These are phyloP conservation scores for Cryptoblepharus egeriae DNA, from an alignment of 2,797 vertebrate genomes.

Conservation along the genomic window DNA sequence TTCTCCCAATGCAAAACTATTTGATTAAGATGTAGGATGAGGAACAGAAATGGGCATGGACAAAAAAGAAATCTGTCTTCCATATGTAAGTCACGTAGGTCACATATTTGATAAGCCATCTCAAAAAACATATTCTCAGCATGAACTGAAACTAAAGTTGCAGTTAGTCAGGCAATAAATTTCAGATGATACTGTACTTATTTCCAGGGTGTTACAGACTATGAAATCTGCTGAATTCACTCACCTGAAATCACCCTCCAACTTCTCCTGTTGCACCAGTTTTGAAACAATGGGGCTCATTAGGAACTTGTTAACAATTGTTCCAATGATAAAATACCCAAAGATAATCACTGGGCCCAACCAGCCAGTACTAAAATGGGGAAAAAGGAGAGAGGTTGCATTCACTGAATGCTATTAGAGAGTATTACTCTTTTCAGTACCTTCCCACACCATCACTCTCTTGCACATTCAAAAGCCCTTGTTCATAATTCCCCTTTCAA, in stretches of 20 bases:
- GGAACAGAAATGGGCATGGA: slow-evolving; percentile 12
- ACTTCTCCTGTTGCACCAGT: slow-evolving; percentile 93
- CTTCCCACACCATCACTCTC: background rate
- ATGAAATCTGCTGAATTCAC: background rate
- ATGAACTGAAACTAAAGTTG: background rate
- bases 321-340: slow-evolving; percentile 91
- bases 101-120: background rate
- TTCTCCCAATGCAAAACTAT: slow-evolving; percentile 2
- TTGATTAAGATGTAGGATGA: background rate
- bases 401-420: background rate
- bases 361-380: slow-evolving; percentile 89
- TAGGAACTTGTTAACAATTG: slow-evolving; percentile 88
- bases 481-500: background rate
- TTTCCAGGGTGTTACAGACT: background rate
- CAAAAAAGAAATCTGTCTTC: background rate
- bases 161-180: background rate
- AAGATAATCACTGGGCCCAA: slow-evolving; percentile 93
- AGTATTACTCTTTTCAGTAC: background rate
- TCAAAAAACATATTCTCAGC: background rate
- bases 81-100: background rate
- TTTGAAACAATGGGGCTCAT: slow-evolving; percentile 94
- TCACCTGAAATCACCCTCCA: slow-evolving; percentile 97
- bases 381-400: slow-evolving; percentile 21
- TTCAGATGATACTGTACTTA: too few relatives aligned
- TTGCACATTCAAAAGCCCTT: background rate